Evolutionary conservation across 2,113 vertebrate genomes (phyloP).

Genomic region (Cyphomyrus plagiostoma): DNA sequence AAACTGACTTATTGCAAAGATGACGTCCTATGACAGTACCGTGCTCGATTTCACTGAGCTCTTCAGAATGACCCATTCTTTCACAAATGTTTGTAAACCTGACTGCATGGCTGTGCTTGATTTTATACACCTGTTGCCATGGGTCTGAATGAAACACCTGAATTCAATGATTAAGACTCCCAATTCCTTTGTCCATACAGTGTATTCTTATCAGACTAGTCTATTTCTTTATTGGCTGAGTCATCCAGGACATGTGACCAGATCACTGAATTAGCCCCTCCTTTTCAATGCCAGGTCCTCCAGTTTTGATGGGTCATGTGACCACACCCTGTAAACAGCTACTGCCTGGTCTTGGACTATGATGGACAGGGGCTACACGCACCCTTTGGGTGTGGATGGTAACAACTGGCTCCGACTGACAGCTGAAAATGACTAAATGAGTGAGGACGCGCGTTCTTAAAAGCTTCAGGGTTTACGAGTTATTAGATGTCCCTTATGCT

Average conservation of each 20-base stretch:
- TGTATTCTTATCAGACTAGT: neutral
- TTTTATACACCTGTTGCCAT: no score
- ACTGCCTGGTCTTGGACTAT: neutral
- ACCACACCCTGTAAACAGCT: no score
- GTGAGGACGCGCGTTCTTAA: neutral
- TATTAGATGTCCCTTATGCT: neutral
- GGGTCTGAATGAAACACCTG: no score
- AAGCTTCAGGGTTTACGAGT: neutral
- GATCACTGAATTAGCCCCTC: neutral
- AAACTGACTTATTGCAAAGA: neutral
- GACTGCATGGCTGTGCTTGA: no score
- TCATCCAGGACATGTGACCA: neutral
- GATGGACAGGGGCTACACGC: neutral
- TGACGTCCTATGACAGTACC: neutral
- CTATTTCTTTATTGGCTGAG: neutral
- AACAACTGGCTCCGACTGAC: neutral
- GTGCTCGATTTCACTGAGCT: neutral
- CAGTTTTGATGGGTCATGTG: neutral
- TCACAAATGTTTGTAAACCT: neutral
- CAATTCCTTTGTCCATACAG: no score
- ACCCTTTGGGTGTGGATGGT: neutral
- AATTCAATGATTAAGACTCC: no score
- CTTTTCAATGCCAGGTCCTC: neutral
- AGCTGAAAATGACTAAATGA: neutral
- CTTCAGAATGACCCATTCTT: neutral